Evolutionary conservation across 2,113 vertebrate genomes (phyloP), one percentile per base, ranked within the genome.

Genomic region (Gnathonemus echidnorhynchus): DNA sequence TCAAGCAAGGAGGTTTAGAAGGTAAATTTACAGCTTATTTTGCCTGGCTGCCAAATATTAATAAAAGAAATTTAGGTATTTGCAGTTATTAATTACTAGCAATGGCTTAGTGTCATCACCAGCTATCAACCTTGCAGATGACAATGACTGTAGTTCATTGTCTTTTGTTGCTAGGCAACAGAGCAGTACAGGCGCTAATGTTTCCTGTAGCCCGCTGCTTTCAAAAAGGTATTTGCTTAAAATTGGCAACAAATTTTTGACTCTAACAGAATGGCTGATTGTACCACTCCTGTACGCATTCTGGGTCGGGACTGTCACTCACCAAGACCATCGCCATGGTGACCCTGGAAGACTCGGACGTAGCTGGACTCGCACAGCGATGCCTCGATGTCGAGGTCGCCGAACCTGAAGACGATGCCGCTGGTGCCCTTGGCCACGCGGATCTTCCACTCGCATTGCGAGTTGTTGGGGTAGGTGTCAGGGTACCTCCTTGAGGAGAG

Each of bases 401-500:
- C 97, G 53, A 98, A 94, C 93, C 94, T 96, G 89, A 98, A 90
- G 77, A 96, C 94, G 85, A 98, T 90, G 5, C 93, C 95, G 92
- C 96, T 96, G 84, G 0, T 27, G 10, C 96, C 96, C 0, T 91
- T 88, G 8, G 96, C 94, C 80, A 97, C 95, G n/a, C 91, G 92
- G 88, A 98, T 96, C 35, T 93, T 96, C 94, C 94, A 96, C 90
- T 97, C 95, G 35, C 97, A 97, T 62, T 93, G 86, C 3, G 97
- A 97, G 90, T 97, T 94, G 91, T 97, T 97, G 88, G 97, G 96
- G 83, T 97, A 97, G 0, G 97, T 97, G 77, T 95, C 94, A 31
- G 97, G 97, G 92, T 97, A 97, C 93, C 97, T 97, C 91, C 95
- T 97, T 27, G 97, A 97, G 53, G 96, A 94, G 86, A 98, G 84